Conservation (phyloP, 2,797 vertebrate genomes). For the Cirrhinus molitorella region DNA sequence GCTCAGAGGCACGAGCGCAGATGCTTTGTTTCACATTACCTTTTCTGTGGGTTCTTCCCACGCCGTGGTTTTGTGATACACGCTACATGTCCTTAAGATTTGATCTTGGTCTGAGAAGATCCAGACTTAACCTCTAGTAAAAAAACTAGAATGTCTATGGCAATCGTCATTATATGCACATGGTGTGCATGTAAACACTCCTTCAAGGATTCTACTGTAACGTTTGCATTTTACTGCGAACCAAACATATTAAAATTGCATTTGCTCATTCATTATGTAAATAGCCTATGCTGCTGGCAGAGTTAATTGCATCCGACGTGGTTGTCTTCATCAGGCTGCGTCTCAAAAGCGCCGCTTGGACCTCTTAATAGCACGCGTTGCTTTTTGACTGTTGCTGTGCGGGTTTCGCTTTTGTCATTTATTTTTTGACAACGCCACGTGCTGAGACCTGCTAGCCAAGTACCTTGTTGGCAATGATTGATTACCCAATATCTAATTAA, state of each 20-base stretch:
- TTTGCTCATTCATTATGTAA: conserved; percentile 81
- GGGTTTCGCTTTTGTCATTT: conserved; percentile 80
- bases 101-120: conserved; percentile 38
- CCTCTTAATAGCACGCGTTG: conserved; percentile 75
- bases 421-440: conserved; percentile 79
- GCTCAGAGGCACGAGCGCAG: conserved; percentile 80
- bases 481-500: conserved; percentile 99
- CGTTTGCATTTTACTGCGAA: conserved; percentile 69
- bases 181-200: no score
- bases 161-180: background rate
- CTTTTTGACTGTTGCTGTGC: conserved; percentile 78
- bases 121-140: background rate
- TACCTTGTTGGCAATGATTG: conserved; percentile 99
- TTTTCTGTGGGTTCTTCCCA: background rate
- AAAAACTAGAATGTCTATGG: background rate
- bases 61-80: conserved; percentile 61
- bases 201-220: conserved; percentile 51
- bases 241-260: conserved; percentile 80
- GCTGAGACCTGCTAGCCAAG: conserved; percentile 86
- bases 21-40: conserved; percentile 69
- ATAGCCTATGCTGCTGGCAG: conserved; percentile 75
- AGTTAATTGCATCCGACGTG: conserved; percentile 77
- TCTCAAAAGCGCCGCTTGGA: conserved; percentile 26
- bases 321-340: conserved; percentile 48
- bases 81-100: conserved; percentile 66